Base-by-base conservation (phyloP, 2,888 invertebrate species). In the Ennomos quercinarius region DNA sequence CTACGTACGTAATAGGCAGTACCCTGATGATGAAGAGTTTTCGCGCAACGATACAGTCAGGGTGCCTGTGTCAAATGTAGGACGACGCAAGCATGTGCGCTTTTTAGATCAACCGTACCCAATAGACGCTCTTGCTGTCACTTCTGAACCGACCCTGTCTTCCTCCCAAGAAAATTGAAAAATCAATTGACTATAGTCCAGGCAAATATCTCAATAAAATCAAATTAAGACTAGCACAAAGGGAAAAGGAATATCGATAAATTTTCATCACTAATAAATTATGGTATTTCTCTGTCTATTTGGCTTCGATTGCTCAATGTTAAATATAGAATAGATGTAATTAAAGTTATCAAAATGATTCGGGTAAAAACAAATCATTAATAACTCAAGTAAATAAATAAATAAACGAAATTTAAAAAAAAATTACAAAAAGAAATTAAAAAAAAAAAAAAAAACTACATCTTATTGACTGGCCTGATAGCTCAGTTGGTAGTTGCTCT, bases 171-270 rank as follows among this genome's bases (percentile, higher is more conserved):
- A 47, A n/a, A 35, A 38, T 13, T 8, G 9, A 41, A 13, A 45
- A 37, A 10, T 10, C 17, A 5, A 48, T 36, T 12, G 11, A 12
- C 1, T 38, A 48, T 5, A 27, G 27, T 27, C 27, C 43, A 9
- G 27, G 13, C 39, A 58, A n/a, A 48, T 44, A 35, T 11, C 6
- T 44, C 8, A 49, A 45, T 2, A 34, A 53, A 40, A 39, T 44
- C 1, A 38, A 52, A 10, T 38, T 38, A 12, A 39, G 13, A 42
- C 12, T 46, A 42, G n/a, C 37, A 9, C 10, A 47, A 56, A 51
- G 11, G 6, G 43, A 43, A 27, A 51, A 56, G 10, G 39, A 35
- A 11, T 56, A 40, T 13, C 43, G 52, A 17, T 52, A 52, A 49
- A 46, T 8, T 10, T 8, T 27, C 4, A 34, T n/a, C 34, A 27